phyloP scores from a whole-genome alignment of 2,113 vertebrate species.

The Ptilorrhoa leucosticta region DNA sequence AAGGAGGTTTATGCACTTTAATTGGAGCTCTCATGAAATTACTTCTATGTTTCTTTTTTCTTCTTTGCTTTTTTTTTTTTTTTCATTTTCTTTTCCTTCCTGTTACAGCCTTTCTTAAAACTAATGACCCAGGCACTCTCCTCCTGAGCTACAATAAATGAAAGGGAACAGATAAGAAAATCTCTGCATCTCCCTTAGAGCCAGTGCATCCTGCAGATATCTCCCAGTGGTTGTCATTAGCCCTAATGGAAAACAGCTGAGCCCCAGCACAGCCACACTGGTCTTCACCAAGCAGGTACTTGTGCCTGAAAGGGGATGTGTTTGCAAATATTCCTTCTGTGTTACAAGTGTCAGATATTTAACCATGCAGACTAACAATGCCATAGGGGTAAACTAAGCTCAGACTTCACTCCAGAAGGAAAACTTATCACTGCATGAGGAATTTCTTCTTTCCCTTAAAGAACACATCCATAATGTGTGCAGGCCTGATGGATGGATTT shows the following conservation, averaged over 20 bases:
- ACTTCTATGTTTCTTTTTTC: background rate
- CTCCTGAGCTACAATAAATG: background rate
- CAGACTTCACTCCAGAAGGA: background rate
- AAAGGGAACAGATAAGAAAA: constrained; percentile 32
- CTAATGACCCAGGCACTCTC: background rate
- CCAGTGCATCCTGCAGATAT: background rate
- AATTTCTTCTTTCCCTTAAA: background rate
- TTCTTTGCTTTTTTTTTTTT: too few relatives aligned
- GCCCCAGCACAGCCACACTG: background rate
- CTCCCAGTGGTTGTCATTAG: constrained; percentile 27
- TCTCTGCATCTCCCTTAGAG: background rate
- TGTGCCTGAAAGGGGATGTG: background rate
- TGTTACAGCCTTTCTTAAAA: background rate
- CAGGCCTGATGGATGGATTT: background rate
- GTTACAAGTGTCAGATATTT: background rate
- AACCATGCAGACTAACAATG: background rate
- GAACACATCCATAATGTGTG: background rate
- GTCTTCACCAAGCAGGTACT: background rate
- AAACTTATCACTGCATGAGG: background rate
- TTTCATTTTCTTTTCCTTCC: background rate
- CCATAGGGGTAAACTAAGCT: background rate
- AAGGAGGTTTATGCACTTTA: background rate
- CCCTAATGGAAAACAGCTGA: constrained; percentile 13
- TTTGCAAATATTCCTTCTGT: background rate
- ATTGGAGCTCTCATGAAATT: background rate